phyloP scores from a whole-genome alignment of 2,113 vertebrate species.

The Serinus canaria region DNA sequence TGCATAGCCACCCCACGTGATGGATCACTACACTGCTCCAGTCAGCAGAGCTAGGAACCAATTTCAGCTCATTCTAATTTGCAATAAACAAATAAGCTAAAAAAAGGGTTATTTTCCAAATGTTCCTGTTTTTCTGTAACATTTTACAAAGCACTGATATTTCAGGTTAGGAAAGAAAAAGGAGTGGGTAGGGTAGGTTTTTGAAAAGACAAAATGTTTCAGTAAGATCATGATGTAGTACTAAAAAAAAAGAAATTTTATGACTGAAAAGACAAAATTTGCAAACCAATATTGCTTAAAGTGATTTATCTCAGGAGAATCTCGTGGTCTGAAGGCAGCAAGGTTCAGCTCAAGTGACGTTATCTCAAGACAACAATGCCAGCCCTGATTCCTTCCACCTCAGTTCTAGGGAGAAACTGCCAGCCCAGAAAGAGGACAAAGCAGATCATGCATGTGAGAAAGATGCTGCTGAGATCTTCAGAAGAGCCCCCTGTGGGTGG shows the following conservation, averaged over 20 bases:
- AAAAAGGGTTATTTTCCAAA: neutral
- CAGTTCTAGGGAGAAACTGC: neutral
- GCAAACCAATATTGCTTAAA: neutral
- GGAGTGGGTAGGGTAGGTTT: neutral
- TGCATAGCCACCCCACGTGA: neutral
- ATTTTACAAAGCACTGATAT: neutral
- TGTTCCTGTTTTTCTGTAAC: fast-evolving
- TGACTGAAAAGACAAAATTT: neutral
- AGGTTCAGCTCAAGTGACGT: neutral
- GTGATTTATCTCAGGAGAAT: neutral
- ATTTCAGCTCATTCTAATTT: neutral
- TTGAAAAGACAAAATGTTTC: neutral
- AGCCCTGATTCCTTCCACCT: neutral
- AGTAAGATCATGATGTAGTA: neutral
- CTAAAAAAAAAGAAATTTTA: neutral
- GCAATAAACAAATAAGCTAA: neutral
- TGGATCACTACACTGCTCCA: neutral
- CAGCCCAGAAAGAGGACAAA: neutral
- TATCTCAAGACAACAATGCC: neutral
- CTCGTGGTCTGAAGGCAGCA: neutral
- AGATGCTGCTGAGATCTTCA: neutral
- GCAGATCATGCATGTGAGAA: neutral
- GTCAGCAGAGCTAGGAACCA: neutral
- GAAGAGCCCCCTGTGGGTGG: neutral
- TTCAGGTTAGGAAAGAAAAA: neutral